Evolutionary conservation across 2,888 invertebrate species (phyloP).

Genomic region (Stenoptilia bipunctidactyla): DNA sequence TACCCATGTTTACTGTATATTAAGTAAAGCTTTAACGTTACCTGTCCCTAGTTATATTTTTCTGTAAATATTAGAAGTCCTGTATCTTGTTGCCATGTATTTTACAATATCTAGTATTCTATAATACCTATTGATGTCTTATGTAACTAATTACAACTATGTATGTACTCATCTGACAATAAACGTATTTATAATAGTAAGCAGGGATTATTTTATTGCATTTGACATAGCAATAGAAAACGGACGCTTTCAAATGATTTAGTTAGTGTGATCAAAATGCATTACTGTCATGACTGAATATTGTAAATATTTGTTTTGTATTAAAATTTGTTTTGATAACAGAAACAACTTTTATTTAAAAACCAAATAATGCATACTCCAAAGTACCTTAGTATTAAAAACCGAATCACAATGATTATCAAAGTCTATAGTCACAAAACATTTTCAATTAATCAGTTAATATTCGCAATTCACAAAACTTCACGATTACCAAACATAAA

Average conservation of each 20-base stretch:
- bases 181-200: too few relatives aligned
- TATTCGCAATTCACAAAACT: too few relatives aligned
- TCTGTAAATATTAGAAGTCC: conserved; percentile 51
- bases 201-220: too few relatives aligned
- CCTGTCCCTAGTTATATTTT: conserved; percentile 30
- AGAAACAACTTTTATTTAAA: conserved; percentile 18
- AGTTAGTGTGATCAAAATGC: background rate
- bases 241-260: too few relatives aligned
- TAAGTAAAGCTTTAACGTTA: conserved; percentile 48
- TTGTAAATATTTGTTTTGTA: conserved; percentile 63
- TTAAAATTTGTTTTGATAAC: conserved; percentile 46
- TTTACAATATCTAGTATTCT: conserved; percentile 19
- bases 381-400: too few relatives aligned
- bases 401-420: too few relatives aligned
- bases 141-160: background rate
- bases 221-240: too few relatives aligned
- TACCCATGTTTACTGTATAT: conserved; percentile 19
- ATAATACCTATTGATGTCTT: background rate
- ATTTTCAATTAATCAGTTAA: too few relatives aligned
- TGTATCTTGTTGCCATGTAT: conserved; percentile 47
- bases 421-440: too few relatives aligned
- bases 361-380: background rate
- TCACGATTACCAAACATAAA: too few relatives aligned
- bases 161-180: background rate
- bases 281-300: conserved; percentile 56